Evolutionary conservation across 2,888 invertebrate species (phyloP).

Genomic region (Trachelus iudaicus): DNA sequence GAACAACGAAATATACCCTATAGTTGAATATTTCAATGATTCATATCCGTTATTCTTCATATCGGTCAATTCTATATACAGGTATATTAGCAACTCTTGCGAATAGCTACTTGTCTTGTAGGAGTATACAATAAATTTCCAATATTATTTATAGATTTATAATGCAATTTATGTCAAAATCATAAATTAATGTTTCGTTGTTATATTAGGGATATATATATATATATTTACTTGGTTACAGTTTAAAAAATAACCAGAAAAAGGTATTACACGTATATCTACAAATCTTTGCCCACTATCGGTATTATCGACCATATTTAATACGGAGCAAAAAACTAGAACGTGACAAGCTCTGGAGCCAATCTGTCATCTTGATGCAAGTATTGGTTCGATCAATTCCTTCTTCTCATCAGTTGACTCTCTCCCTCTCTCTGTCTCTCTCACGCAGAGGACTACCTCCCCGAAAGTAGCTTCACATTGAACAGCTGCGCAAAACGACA

Average conservation of each 20-base stretch:
- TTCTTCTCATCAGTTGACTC: not conserved
- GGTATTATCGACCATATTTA: not conserved
- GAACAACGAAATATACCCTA: not conserved
- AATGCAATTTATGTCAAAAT: not conserved
- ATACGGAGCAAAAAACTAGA: not conserved
- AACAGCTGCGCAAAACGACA: not conserved
- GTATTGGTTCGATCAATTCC: not conserved
- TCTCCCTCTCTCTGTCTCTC: too few species aligned
- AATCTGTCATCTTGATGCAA: not conserved
- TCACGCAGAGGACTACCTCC: not conserved
- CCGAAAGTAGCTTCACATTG: not conserved
- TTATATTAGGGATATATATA: not conserved
- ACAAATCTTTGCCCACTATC: not conserved
- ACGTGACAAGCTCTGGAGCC: not conserved
- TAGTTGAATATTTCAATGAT: not conserved
- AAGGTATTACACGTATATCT: not conserved
- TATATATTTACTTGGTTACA: not conserved
- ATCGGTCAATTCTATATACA: not conserved
- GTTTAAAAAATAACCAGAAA: not conserved
- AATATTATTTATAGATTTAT: not conserved
- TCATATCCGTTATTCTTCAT: not conserved
- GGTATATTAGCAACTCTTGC: not conserved
- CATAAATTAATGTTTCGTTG: not conserved
- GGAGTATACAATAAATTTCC: not conserved
- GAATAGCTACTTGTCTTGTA: not conserved